These are phyloP conservation scores for Trichonephila inaurata DNA, from an alignment of 1,140 invertebrate genomes.

Conservation along the genomic window DNA sequence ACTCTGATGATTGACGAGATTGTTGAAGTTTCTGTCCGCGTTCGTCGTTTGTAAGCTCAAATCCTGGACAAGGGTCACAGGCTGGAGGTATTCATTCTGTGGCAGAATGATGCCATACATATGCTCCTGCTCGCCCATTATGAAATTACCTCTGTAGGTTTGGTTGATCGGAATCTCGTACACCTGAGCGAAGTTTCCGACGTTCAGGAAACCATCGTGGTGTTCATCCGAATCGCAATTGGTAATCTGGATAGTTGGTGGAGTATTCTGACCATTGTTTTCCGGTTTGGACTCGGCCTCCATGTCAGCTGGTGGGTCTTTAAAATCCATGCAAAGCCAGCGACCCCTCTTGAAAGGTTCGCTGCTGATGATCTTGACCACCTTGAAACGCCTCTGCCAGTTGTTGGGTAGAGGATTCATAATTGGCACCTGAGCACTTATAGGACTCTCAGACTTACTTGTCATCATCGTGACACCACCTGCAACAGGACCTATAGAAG, in stretches of 20 bases:
- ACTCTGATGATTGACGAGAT: slow-evolving; percentile 47
- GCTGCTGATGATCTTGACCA: slow-evolving; percentile 97
- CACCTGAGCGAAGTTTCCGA: slow-evolving; percentile 52
- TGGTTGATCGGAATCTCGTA: slow-evolving; percentile 73
- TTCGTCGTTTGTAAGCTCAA: slow-evolving; percentile 68
- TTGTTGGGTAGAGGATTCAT: slow-evolving; percentile 72
- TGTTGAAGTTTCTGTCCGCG: slow-evolving; percentile 61
- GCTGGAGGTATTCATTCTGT: slow-evolving; percentile 47
- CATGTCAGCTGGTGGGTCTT: slow-evolving; percentile 82
- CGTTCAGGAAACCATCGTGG: neutral
- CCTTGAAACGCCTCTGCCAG: slow-evolving; percentile 88
- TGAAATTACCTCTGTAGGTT: slow-evolving; percentile 62
- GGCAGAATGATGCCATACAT: slow-evolving; percentile 73
- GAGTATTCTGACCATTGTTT: slow-evolving; percentile 6
- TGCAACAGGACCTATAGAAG: slow-evolving; percentile 61
- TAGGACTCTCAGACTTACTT: slow-evolving; percentile 67
- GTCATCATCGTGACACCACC: slow-evolving; percentile 75
- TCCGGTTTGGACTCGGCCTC: neutral
- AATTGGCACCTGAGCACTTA: slow-evolving; percentile 73
- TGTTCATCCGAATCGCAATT: slow-evolving; percentile 43
- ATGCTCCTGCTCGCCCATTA: slow-evolving; percentile 63
- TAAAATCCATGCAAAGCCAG: slow-evolving; percentile 97
- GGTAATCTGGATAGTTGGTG: slow-evolving; percentile 72
- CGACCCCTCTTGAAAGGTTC: slow-evolving; percentile 95
- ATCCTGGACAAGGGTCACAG: slow-evolving; percentile 64